phyloP scores from a whole-genome alignment of 2,113 vertebrate genomes.

The Patagioenas fasciata region DNA sequence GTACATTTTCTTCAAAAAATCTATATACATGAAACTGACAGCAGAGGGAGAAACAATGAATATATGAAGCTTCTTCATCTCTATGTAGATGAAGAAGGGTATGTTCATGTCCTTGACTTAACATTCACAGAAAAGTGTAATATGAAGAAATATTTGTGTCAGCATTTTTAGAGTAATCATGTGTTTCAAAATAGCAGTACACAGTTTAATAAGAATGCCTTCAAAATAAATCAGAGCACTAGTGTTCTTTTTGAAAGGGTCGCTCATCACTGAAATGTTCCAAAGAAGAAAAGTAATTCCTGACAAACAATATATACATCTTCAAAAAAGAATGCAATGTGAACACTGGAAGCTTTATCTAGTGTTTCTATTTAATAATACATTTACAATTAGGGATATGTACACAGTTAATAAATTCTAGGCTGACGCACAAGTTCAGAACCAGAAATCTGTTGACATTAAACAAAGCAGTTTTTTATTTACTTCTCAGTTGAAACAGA shows the following conservation, averaged over 20 bases:
- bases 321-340: conserved; percentile 23
- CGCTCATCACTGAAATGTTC: conserved; percentile 9
- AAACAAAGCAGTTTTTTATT: conserved; percentile 59
- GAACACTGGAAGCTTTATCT: background rate
- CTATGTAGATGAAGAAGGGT: conserved; percentile 51
- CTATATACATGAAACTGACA: background rate
- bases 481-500: conserved; percentile 32
- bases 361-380: conserved; percentile 55
- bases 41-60: conserved; percentile 34
- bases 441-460: conserved; percentile 26
- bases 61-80: conserved; percentile 44
- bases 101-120: conserved; percentile 65
- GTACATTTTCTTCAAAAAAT: background rate
- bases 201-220: conserved; percentile 66
- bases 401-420: conserved; percentile 58
- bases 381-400: conserved; percentile 58
- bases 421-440: conserved; percentile 19
- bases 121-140: conserved; percentile 69
- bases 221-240: conserved; percentile 65
- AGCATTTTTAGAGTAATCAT: conserved; percentile 69
- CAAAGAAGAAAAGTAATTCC: conserved; percentile 43
- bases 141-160: conserved; percentile 58
- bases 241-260: background rate
- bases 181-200: conserved; percentile 54
- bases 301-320: conserved; percentile 11